These are phyloP conservation scores for Apodemia mormo DNA, from an alignment of 2,888 invertebrate species.

Conservation along the genomic window DNA sequence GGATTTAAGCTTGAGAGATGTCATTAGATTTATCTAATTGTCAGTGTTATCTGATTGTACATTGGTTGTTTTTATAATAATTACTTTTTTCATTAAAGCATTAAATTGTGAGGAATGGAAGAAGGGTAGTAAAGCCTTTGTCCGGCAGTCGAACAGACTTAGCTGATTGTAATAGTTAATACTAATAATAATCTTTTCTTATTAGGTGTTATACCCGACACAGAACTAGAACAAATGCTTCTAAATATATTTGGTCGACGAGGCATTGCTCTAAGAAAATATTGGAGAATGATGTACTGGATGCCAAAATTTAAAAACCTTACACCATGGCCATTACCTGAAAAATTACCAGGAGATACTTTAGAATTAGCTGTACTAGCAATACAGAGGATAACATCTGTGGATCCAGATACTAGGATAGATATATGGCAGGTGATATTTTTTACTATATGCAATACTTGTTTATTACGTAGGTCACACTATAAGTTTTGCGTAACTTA, in stretches of 20 bases:
- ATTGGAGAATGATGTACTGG: slow-evolving; percentile 93
- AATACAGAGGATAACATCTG: slow-evolving; percentile 90
- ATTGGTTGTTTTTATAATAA: no score
- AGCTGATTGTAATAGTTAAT: no score
- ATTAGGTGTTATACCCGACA: slow-evolving; percentile 93
- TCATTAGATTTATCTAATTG: no score
- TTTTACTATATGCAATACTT: neutral
- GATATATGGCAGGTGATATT: slow-evolving; percentile 82
- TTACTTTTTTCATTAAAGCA: no score
- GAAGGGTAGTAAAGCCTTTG: no score
- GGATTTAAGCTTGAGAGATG: no score
- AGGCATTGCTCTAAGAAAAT: slow-evolving; percentile 87
- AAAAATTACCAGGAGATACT: slow-evolving; percentile 88
- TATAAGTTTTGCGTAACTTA: no score
- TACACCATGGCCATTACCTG: slow-evolving; percentile 92
- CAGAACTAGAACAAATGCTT: slow-evolving; percentile 91
- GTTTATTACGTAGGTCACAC: no score
- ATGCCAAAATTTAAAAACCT: slow-evolving; percentile 96
- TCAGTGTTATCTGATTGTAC: no score
- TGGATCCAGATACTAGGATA: slow-evolving; percentile 88
- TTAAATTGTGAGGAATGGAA: no score
- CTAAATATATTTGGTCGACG: slow-evolving; percentile 91
- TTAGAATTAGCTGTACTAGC: slow-evolving; percentile 91
- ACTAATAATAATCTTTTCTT: neutral
- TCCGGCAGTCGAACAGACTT: no score